Base-by-base conservation (phyloP, 2,888 invertebrate genomes). In the Euzetes globulus region DNA sequence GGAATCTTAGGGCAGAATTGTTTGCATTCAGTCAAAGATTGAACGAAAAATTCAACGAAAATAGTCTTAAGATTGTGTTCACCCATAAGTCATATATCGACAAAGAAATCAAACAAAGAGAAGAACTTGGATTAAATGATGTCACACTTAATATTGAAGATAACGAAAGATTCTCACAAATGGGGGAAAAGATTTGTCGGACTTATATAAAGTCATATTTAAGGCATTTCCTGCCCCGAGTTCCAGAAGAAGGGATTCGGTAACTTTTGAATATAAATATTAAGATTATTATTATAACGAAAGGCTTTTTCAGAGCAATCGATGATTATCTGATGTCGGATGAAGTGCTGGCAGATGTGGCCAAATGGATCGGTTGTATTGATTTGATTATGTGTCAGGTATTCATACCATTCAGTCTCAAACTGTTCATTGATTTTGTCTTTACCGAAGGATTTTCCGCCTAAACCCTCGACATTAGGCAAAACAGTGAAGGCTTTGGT, bases 1-100 rank as follows among this genome's bases (percentile, higher is more conserved):
- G 95, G 95, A 95, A 94, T 81, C 88, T 91, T 79, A 88, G 90
- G 79, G 88, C 92, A 0, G 95, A 96, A 84, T 77, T 96, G 2
- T 94, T 86, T 84, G 91, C 95, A 0, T 96, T 96, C 85, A 90
- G 89, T 13, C 89, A 89, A 80, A 86, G 97, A 33, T 84, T 96
- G 19, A 88, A 89, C 29, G 97, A 97, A 84, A 87, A 90, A 5
- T 92, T 97, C 80, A 86, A 91, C 76, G 83, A 86, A 0, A 84
- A 87, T 25, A 82, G 90, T 19, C 83, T 97, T 37, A 86, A 88
- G 73, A 86, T 86, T 80, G 94, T 94, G 0, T 89, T 97, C 75
- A 90, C 89, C 55, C 89, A 92, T 80, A 86, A 87, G 79, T 90
- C 92, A 0, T 94, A 90, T 81, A 86, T 91, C 4, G 85, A 88